These are phyloP conservation scores for Amphipyra berbera DNA, from an alignment of 2,888 invertebrate genomes.

Conservation along the genomic window DNA sequence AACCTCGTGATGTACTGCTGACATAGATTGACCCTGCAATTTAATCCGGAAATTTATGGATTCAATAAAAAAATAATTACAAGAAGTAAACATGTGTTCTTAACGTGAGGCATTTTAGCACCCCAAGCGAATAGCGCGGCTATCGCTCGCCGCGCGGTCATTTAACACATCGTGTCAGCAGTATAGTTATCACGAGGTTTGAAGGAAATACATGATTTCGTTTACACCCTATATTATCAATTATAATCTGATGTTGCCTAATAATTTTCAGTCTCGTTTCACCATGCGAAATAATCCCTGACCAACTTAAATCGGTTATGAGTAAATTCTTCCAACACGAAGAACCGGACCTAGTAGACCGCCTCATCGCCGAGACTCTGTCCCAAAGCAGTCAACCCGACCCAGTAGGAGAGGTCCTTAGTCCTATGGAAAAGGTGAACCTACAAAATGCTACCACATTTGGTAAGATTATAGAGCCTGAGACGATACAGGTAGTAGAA, in stretches of 20 bases:
- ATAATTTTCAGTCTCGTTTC: slow-evolving; percentile 58
- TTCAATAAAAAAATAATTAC: too few species aligned
- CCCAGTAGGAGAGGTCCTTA: slow-evolving; percentile 70
- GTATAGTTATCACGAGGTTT: too few species aligned
- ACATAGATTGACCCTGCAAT: too few species aligned
- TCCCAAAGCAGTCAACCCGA: slow-evolving; percentile 68
- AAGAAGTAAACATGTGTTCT: too few species aligned
- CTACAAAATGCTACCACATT: slow-evolving; percentile 67
- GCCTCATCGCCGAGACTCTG: slow-evolving; percentile 70
- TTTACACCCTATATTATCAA: too few species aligned
- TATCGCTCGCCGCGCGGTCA: too few species aligned
- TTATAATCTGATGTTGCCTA: background rate
- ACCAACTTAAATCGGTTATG: slow-evolving; percentile 63
- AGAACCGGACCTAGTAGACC: slow-evolving; percentile 65
- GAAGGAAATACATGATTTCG: too few species aligned
- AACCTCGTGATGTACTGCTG: too few species aligned
- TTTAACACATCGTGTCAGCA: too few species aligned
- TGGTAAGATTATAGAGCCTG: slow-evolving; percentile 62
- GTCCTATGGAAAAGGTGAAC: slow-evolving; percentile 68
- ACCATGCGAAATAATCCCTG: slow-evolving; percentile 61
- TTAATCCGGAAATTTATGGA: too few species aligned
- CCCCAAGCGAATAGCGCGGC: too few species aligned
- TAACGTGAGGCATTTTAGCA: too few species aligned
- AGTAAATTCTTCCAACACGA: slow-evolving; percentile 64
- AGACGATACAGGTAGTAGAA: slow-evolving; percentile 40